Conservation (phyloP, 1,140 invertebrate species). For the Carposina sasakii region DNA sequence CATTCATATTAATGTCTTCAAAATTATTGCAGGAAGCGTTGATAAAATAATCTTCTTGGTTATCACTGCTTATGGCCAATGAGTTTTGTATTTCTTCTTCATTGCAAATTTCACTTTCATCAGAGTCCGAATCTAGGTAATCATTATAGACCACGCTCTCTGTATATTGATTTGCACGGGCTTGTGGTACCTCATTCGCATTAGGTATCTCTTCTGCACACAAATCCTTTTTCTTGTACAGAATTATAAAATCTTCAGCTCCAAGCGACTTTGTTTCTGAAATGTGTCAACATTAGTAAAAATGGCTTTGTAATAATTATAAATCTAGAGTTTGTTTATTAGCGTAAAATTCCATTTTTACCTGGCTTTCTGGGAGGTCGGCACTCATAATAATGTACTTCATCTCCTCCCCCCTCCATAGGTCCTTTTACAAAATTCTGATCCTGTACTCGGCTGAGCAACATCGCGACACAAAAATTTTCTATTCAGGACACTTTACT, state of each 20-base stretch:
- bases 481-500: too few relatives aligned
- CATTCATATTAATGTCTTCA: too few relatives aligned
- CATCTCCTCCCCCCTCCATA: too few relatives aligned
- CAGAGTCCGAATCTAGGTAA: slow-evolving; percentile 47
- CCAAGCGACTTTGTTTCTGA: slow-evolving; percentile 32
- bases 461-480: too few relatives aligned
- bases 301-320: too few relatives aligned
- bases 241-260: slow-evolving; percentile 42
- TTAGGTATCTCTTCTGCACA: slow-evolving; percentile 32
- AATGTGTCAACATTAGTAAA: slow-evolving; percentile 6
- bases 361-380: too few relatives aligned
- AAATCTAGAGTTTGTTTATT: too few relatives aligned
- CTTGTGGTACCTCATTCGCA: slow-evolving; percentile 18
- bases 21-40: slow-evolving; percentile 50
- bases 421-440: too few relatives aligned
- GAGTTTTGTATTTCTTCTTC: slow-evolving; percentile 45
- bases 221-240: slow-evolving; percentile 59
- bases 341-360: too few relatives aligned
- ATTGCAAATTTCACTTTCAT: slow-evolving; percentile 43
- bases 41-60: slow-evolving; percentile 38
- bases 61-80: slow-evolving; percentile 43
- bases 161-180: slow-evolving; percentile 45
- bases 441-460: too few relatives aligned
- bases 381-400: too few relatives aligned
- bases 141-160: slow-evolving; percentile 54